These are phyloP conservation scores for Nezara viridula DNA, from an alignment of 2,888 invertebrate species.

Conservation along the genomic window DNA sequence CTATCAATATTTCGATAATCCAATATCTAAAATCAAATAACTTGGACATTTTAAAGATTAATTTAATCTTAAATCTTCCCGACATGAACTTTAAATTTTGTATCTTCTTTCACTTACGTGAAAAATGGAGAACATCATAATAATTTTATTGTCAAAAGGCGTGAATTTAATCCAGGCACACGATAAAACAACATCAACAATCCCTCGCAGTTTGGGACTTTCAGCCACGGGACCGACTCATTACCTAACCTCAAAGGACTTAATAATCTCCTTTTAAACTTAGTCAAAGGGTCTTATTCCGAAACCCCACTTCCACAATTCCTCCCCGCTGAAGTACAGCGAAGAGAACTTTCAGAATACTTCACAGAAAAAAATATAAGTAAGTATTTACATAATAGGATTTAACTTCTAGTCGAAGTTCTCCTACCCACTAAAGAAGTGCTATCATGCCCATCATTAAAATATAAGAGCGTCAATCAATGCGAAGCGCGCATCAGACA, in stretches of 20 bases:
- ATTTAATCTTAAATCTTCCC: too few relatives aligned
- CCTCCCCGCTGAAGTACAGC: background rate
- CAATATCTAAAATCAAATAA: too few relatives aligned
- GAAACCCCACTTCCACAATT: background rate
- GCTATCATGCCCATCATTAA: too few relatives aligned
- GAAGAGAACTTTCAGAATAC: background rate
- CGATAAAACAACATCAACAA: background rate
- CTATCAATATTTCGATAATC: too few relatives aligned
- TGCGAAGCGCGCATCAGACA: too few relatives aligned
- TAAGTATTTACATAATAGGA: background rate
- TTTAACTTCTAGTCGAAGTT: background rate
- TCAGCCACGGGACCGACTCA: background rate
- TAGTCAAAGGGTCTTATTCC: background rate
- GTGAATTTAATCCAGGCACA: background rate
- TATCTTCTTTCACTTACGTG: background rate
- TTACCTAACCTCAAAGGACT: background rate
- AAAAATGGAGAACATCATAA: background rate
- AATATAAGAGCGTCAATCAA: too few relatives aligned
- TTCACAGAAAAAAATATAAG: background rate
- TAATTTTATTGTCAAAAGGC: background rate
- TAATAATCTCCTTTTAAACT: constrained; percentile 27
- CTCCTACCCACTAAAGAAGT: background rate
- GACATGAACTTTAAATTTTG: background rate
- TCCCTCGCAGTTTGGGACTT: background rate
- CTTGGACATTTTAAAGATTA: too few relatives aligned